phyloP scores from a whole-genome alignment of 2,888 invertebrate genomes.

The Limenitis camilla region DNA sequence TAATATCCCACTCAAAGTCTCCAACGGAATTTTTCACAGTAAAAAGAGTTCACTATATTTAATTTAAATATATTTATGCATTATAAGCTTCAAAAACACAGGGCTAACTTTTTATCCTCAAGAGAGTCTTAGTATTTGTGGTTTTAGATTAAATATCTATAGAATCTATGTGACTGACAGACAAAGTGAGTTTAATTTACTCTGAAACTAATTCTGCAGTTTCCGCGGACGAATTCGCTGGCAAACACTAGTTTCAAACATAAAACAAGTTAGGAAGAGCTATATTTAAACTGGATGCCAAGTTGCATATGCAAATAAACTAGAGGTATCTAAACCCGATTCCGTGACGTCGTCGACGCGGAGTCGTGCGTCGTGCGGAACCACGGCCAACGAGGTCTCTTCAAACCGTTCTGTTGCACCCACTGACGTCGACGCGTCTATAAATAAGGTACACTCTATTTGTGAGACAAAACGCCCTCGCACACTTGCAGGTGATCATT shows the following conservation, averaged over 20 bases:
- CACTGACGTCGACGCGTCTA: slow-evolving; percentile 35
- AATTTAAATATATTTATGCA: too few species aligned
- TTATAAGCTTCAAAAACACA: too few species aligned
- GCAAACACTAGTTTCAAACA: neutral
- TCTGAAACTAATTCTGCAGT: too few species aligned
- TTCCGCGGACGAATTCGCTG: too few species aligned
- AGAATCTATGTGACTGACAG: too few species aligned
- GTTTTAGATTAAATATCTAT: too few species aligned
- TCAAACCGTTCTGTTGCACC: slow-evolving; percentile 30
- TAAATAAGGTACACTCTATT: slow-evolving; percentile 41
- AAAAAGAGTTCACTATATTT: too few species aligned
- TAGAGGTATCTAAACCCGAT: neutral
- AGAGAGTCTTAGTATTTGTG: too few species aligned
- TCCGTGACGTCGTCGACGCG: neutral
- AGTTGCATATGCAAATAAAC: slow-evolving; percentile 3
- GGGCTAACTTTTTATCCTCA: too few species aligned
- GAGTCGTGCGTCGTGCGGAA: slow-evolving; percentile 1
- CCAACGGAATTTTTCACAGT: too few species aligned
- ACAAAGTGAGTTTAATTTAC: too few species aligned
- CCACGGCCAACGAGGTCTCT: slow-evolving; percentile 16
- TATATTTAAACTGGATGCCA: slow-evolving; percentile 4
- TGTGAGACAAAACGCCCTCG: slow-evolving; percentile 28
- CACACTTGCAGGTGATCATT: slow-evolving; percentile 23
- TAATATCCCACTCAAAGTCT: too few species aligned
- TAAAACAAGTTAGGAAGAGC: slow-evolving; percentile 1